Percentiles rank a stretch among this genome's conserved stretches.
phyloP scores from a whole-genome alignment of 2,888 invertebrate species.

The Nasonia oneida region DNA sequence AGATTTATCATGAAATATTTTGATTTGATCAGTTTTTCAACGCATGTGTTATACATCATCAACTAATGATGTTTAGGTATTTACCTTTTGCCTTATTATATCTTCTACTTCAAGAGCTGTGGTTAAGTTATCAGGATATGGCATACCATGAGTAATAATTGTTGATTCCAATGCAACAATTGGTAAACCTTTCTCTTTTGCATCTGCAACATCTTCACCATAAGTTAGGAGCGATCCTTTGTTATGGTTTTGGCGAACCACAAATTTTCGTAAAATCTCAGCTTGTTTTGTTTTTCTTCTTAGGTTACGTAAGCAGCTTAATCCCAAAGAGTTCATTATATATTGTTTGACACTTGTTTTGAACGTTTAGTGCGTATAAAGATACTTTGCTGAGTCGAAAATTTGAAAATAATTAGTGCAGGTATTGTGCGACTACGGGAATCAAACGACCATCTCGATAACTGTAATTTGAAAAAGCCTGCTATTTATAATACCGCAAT shows the following conservation, averaged over 20 bases:
- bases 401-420: background rate
- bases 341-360: background rate
- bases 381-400: background rate
- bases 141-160: conserved; percentile 99
- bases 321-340: conserved; percentile 19
- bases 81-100: conserved; percentile 86
- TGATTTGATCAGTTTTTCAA: background rate
- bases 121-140: conserved; percentile 93
- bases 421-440: background rate
- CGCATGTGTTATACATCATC: background rate
- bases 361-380: background rate
- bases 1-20: background rate
- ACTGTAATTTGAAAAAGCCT: background rate
- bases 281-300: conserved; percentile 3
- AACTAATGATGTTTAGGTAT: conserved; percentile 73
- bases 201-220: conserved; percentile 51
- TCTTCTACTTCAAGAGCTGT: conserved; percentile 92
- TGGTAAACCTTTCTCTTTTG: conserved; percentile 78
- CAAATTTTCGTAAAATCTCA: background rate
- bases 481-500: background rate
- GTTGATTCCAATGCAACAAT: conserved; percentile 98
- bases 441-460: conserved; percentile 11
- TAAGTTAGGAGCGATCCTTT: conserved; percentile 29
- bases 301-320: background rate
- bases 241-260: background rate